Evolutionary conservation across 2,797 vertebrate genomes (phyloP).

Genomic region (Lycodopsis pacificus): DNA sequence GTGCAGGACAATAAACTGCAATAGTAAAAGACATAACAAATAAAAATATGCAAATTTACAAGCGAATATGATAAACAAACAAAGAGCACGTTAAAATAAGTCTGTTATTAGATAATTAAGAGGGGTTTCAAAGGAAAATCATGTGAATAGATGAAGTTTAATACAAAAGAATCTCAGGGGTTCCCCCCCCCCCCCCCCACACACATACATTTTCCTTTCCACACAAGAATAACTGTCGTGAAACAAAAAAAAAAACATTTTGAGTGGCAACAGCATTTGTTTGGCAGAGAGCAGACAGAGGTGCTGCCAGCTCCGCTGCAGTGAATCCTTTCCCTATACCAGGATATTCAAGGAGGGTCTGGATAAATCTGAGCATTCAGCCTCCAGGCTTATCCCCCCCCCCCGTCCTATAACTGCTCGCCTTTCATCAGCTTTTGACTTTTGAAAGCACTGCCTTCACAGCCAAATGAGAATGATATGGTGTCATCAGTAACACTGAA

Average conservation of each 20-base stretch:
- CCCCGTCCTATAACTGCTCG: constrained; percentile 30
- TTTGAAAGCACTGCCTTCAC: constrained; percentile 63
- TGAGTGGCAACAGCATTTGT: constrained; percentile 87
- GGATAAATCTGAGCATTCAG: constrained; percentile 59
- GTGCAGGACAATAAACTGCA: background rate
- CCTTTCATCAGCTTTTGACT: constrained; percentile 66
- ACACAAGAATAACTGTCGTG: constrained; percentile 8
- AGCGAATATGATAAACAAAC: background rate
- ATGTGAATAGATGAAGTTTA: background rate
- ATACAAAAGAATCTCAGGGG: background rate
- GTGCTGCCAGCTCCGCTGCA: constrained; percentile 55
- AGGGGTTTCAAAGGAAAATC: background rate
- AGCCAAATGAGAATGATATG: constrained; percentile 69
- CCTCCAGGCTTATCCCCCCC: constrained; percentile 34
- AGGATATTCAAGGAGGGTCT: constrained; percentile 63
- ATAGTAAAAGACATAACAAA: background rate
- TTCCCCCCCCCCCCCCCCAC: background rate
- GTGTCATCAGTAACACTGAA: constrained; percentile 60
- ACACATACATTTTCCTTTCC: background rate
- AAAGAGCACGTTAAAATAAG: background rate
- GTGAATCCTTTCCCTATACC: constrained; percentile 52
- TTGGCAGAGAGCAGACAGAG: constrained; percentile 68
- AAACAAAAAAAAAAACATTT: constrained; percentile 24
- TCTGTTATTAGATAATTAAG: background rate
- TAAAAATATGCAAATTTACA: background rate